Base-by-base conservation (phyloP, 2,797 vertebrate species). In the Tragelaphus oryx region DNA sequence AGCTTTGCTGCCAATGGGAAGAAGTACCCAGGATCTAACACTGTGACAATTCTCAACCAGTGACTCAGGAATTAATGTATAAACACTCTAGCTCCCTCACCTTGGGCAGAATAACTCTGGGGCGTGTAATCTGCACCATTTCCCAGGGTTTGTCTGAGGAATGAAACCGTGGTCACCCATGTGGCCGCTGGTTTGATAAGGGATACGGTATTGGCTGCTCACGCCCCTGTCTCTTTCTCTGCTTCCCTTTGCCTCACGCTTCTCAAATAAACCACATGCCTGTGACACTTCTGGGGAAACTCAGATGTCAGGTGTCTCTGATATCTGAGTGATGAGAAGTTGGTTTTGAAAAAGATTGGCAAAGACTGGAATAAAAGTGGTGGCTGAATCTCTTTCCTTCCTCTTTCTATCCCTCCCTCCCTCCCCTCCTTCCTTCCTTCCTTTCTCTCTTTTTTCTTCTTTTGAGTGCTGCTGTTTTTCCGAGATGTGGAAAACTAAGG, bases 161-260 rank as follows among this genome's bases (percentile, higher is more conserved):
- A 37, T 3, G 81, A 46, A 52, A 76, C n/a, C 6, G 37, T 24
- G 68, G 22, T 57, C 33, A 1, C 33, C 79, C 74, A 6, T 0
- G 5, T 1, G 5, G 44, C 33, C 0, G 0, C 88, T 46, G 82
- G 13, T 68, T 55, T 12, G n/a, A 20, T 33, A 4, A 46, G 26
- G 33, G 48, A 37, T 8, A 1, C 3, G 3, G 17, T 3, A 5
- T 3, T 7, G 7, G 5, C 13, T 30, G 16, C 28, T 57, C 33
- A 26, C 14, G 22, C 28, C 28, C 6, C 26, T 8, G 44, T 46
- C 46, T 59, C 22, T 0, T 57, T 28, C 22, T 18, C 48, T 68
- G 14, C 55, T 59, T 55, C 90, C 20, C 54, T 37, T 26, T 8
- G 8, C 3, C 57, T 48, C 41, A 4, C 0, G n/a, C n/a, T 41